phyloP scores from a whole-genome alignment of 92 coral and sea anemone species.

The Scolanthus callimorphus region DNA sequence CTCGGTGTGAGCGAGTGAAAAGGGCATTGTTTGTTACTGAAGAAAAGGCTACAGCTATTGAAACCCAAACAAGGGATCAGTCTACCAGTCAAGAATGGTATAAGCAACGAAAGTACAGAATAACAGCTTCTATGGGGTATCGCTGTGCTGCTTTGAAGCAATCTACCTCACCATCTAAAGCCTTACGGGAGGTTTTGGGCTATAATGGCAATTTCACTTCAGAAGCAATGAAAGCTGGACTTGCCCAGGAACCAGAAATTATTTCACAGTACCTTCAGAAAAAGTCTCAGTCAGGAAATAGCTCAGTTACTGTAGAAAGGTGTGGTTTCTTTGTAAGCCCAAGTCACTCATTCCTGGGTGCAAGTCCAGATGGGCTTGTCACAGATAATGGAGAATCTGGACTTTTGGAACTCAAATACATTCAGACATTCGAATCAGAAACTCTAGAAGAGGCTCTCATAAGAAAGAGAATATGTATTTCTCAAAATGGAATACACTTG shows the following conservation, averaged over 20 bases:
- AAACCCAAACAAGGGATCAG: slow-evolving; percentile 22
- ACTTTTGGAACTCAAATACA: slow-evolving; percentile 45
- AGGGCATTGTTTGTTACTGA: slow-evolving; percentile 22
- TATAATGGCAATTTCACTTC: slow-evolving; percentile 19
- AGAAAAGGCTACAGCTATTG: slow-evolving; percentile 13
- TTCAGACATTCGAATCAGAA: slow-evolving; percentile 35
- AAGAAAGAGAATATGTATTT: slow-evolving; percentile 29
- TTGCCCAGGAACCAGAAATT: slow-evolving; percentile 30
- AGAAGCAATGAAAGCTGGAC: slow-evolving; percentile 47
- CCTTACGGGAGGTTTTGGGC: slow-evolving; percentile 29
- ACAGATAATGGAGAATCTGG: slow-evolving; percentile 27
- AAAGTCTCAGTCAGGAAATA: slow-evolving; percentile 6
- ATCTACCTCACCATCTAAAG: slow-evolving; percentile 47
- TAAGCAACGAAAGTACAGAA: slow-evolving; percentile 22
- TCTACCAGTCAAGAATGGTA: slow-evolving; percentile 19
- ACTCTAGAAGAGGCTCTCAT: slow-evolving; percentile 29
- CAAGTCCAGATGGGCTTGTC: slow-evolving; percentile 59
- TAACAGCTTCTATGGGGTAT: slow-evolving; percentile 26
- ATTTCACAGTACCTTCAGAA: slow-evolving; percentile 17
- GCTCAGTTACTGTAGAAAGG: slow-evolving; percentile 25
- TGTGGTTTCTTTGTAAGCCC: slow-evolving; percentile 52
- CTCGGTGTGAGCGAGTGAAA: slow-evolving; percentile 19
- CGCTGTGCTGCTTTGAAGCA: too few relatives aligned
- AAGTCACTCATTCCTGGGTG: slow-evolving; percentile 48
- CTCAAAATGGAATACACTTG: background rate